Evolutionary conservation across 2,113 vertebrate genomes (phyloP).

Genomic region (Boulengeromyrus knoepffleri): DNA sequence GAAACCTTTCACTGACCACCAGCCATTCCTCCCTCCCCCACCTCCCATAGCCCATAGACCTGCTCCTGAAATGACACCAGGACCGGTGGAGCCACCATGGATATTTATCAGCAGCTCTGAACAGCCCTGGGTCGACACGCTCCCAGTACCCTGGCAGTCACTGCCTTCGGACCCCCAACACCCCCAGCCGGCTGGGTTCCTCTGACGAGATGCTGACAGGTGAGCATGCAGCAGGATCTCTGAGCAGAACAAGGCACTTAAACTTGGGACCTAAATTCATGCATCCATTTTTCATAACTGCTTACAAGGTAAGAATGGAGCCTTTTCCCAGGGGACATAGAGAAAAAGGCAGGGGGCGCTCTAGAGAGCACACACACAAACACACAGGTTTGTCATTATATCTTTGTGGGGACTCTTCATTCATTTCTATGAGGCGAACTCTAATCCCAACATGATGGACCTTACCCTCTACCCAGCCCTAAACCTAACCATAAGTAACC

Average conservation of each 20-base stretch:
- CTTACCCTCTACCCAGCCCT: no score
- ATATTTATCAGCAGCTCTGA: constrained; percentile 18
- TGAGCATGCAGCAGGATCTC: background rate
- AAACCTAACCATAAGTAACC: no score
- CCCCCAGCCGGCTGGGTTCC: background rate
- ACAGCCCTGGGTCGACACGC: background rate
- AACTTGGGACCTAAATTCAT: background rate
- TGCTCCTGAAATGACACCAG: background rate
- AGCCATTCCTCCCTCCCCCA: background rate
- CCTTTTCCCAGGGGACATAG: background rate
- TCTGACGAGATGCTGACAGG: background rate
- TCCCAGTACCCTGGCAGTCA: background rate
- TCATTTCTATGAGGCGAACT: no score
- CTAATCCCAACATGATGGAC: background rate
- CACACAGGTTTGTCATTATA: background rate
- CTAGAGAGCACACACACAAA: background rate
- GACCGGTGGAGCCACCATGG: background rate
- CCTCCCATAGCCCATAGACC: background rate
- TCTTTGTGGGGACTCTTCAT: no score
- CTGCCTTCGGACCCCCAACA: background rate
- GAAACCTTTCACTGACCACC: background rate
- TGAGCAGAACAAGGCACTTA: background rate
- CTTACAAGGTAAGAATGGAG: background rate
- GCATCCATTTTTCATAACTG: background rate
- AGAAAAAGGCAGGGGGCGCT: background rate